Conservation (phyloP, 2,113 vertebrate species). For the Corvus moneduloides region DNA sequence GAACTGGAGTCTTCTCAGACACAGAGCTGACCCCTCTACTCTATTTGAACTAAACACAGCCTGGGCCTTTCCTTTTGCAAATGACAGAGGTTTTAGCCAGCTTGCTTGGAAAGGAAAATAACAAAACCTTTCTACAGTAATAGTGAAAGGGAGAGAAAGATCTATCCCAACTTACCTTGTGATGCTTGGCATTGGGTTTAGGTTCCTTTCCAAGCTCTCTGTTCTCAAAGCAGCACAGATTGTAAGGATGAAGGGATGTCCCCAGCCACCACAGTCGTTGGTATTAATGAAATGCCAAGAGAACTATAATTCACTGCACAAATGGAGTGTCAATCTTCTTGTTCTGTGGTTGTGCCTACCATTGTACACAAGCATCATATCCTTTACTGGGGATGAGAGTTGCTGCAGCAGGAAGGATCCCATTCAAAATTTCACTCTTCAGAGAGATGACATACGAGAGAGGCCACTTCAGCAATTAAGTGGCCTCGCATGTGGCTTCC, state of each 20-base stretch:
- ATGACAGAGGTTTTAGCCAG: neutral
- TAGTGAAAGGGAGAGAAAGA: neutral
- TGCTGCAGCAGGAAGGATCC: neutral
- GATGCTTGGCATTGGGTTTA: neutral
- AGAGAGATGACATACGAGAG: neutral
- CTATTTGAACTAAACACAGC: constrained; percentile 11
- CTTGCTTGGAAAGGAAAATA: neutral
- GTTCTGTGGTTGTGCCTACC: neutral
- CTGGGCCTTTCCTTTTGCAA: neutral
- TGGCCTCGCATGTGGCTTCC: neutral
- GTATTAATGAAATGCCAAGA: neutral
- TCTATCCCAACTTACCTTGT: neutral
- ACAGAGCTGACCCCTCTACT: neutral
- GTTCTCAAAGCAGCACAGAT: neutral
- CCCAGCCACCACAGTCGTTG: fast-evolving
- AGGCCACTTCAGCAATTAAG: neutral
- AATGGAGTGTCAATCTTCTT: neutral
- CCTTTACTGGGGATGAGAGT: neutral
- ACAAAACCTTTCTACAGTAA: neutral
- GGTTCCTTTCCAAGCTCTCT: neutral
- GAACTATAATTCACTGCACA: neutral
- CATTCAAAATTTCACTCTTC: neutral
- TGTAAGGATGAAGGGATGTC: neutral
- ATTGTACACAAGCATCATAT: neutral
- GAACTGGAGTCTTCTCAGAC: neutral